Evolutionary conservation across 1,140 invertebrate genomes (phyloP), one percentile per base, ranked within the genome.

Genomic region (Drosophila lowei): DNA sequence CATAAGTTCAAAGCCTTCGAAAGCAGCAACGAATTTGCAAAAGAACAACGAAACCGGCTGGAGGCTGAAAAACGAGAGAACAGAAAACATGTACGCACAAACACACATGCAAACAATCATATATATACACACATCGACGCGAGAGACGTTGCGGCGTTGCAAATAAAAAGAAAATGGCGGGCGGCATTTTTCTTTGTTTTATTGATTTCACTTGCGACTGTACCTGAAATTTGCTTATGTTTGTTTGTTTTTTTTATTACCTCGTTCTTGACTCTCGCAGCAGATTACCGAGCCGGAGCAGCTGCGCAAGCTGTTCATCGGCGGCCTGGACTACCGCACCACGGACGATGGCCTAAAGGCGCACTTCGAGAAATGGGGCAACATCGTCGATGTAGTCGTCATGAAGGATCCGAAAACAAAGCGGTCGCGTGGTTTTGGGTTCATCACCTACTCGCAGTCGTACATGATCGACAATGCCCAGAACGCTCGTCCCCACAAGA

Each of bases 321-420:
- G 99, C 41, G 99, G 99, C 1, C 92, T 99, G 16, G 98, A 98
- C 90, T 99, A 98, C 90, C 95, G 97, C 88, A 99, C 99, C n/a
- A 98, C 96, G 15, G 98, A 99, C 91, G 96, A 98, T 41, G 96
- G 96, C 11, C 91, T 99, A 4, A 98, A 98, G 89, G 95, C 95
- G 62, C 97, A 99, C 92, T 99, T 99, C 92, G 96, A 97, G 89
- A 95, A 99, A 94, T 99, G 96, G 96, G 99, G 99, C 21, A 97
- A 98, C 90, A 97, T 99, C 77, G 96, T 98, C 0, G 98, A 99
- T 92, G 97, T 98, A 49, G 97, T 99, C 9, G 98, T 99, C 0
- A 99, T 99, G 98, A 98, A 98, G 90, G 98, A 99, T 92, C 97
- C 98, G 0, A 96, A 97, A 80, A 99, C 98, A 1, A 97, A 97